Conservation (phyloP, 1,140 invertebrate genomes). For the Hylaeus volcanicus region DNA sequence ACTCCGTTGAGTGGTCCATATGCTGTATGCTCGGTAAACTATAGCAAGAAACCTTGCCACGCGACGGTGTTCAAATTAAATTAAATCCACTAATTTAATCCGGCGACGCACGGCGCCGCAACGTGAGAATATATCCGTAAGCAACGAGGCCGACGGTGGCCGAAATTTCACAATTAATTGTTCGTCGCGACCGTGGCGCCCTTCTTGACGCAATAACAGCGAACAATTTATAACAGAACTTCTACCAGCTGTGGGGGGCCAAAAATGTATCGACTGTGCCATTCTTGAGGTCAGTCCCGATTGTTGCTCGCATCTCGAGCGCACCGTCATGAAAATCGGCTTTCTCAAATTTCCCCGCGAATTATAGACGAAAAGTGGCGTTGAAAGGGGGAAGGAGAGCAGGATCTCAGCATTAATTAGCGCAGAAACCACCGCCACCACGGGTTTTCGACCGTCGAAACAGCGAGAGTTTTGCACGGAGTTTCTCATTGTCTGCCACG, state of each 20-base stretch:
- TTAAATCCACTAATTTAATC: neutral
- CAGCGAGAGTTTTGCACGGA: neutral
- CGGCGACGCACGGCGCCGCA: neutral
- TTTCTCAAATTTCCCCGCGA: conserved; percentile 18
- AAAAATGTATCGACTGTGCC: neutral
- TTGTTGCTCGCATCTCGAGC: neutral
- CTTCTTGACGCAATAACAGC: neutral
- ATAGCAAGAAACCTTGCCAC: neutral
- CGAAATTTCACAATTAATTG: conserved; percentile 4
- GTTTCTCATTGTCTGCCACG: neutral
- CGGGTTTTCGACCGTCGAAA: conserved; percentile 32
- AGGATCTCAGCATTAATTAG: conserved; percentile 48
- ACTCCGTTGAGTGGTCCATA: neutral
- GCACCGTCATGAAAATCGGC: conserved; percentile 23
- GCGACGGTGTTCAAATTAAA: neutral
- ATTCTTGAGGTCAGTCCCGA: neutral
- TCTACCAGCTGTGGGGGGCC: neutral
- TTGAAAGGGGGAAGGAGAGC: neutral
- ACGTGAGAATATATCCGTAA: neutral
- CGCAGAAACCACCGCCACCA: conserved; percentile 13
- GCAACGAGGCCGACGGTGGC: no score
- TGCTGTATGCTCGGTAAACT: neutral
- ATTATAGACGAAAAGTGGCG: neutral
- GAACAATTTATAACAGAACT: conserved; percentile 5
- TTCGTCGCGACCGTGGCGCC: neutral